phyloP scores from a whole-genome alignment of 2,888 invertebrate species.

The Prostheceraeus crozeri region DNA sequence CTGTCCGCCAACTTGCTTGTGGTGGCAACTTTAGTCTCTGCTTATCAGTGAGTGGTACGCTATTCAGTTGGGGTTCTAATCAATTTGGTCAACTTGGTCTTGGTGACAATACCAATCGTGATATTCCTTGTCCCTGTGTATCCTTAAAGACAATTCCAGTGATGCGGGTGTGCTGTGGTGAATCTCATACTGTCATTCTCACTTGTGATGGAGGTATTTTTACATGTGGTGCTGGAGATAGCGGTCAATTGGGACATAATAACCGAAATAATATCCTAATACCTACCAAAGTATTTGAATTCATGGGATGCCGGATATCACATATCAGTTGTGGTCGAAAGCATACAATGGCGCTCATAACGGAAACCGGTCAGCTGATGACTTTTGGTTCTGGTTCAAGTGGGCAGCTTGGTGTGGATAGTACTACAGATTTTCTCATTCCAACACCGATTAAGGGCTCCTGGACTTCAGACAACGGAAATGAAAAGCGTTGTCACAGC shows the following conservation, averaged over 20 bases:
- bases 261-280: constrained; percentile 71
- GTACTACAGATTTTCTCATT: not conserved
- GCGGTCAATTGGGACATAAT: constrained; percentile 85
- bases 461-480: no score
- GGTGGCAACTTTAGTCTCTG: constrained; percentile 61
- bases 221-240: constrained; percentile 79
- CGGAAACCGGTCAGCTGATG: constrained; percentile 70
- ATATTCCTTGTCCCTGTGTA: no score
- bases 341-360: constrained; percentile 76
- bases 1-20: constrained; percentile 62
- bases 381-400: constrained; percentile 82
- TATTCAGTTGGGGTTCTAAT: constrained; percentile 83
- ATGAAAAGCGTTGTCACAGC: no score
- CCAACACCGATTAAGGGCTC: no score
- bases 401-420: constrained; percentile 68
- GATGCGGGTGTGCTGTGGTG: constrained; percentile 73
- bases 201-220: constrained; percentile 87
- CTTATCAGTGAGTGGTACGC: constrained; percentile 47
- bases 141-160: constrained; percentile 22
- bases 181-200: constrained; percentile 84
- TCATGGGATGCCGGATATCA: constrained; percentile 83
- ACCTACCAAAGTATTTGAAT: constrained; percentile 79
- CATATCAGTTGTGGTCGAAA: constrained; percentile 65
- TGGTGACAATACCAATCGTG: constrained; percentile 18
- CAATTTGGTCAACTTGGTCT: constrained; percentile 72